These are phyloP conservation scores for Epiblema foenella DNA, from an alignment of 2,888 invertebrate genomes.

Conservation along the genomic window DNA sequence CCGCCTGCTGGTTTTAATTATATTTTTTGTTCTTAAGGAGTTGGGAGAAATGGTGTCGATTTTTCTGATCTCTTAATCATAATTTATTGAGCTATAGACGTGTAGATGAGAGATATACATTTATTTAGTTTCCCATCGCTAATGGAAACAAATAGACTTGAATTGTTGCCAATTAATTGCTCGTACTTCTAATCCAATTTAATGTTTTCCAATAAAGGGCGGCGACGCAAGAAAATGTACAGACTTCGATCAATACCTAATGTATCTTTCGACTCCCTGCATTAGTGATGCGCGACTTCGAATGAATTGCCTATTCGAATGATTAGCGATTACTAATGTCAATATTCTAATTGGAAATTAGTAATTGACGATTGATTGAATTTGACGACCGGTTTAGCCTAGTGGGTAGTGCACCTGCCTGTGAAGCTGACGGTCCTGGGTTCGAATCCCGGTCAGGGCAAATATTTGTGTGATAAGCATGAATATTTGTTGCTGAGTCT, in stretches of 20 bases:
- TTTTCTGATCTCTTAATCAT: background rate
- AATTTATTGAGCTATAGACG: background rate
- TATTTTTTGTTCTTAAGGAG: conserved; percentile 5
- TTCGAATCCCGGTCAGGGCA: too few species aligned
- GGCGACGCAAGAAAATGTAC: background rate
- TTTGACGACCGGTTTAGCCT: too few species aligned
- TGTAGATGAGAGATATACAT: background rate
- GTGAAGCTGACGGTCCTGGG: too few species aligned
- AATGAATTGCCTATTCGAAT: too few species aligned
- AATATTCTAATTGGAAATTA: too few species aligned
- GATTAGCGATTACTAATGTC: too few species aligned
- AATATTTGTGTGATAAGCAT: too few species aligned
- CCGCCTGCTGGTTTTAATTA: conserved; percentile 2
- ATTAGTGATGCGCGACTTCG: too few species aligned
- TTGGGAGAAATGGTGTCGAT: background rate
- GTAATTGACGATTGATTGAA: too few species aligned
- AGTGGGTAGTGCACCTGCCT: too few species aligned
- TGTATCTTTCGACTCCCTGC: too few species aligned
- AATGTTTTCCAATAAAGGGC: conserved; percentile 6
- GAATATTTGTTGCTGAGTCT: too few species aligned
- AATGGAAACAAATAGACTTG: conserved; percentile 5
- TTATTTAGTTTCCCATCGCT: background rate
- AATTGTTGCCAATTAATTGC: background rate
- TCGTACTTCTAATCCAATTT: background rate
- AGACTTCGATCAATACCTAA: background rate